Conservation (phyloP, 2,113 vertebrate species). For the Antennarius striatus region DNA sequence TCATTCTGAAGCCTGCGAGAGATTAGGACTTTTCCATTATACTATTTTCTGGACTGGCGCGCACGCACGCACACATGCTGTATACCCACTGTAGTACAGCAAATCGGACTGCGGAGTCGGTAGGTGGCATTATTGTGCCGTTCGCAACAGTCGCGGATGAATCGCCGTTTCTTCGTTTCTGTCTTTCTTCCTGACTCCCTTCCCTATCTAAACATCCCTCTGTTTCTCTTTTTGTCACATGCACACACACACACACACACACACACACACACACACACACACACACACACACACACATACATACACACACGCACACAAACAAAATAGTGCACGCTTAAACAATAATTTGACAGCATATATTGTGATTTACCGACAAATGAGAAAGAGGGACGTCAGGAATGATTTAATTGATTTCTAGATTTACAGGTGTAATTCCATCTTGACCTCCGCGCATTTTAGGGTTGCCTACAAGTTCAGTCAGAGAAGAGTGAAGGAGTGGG, state of each 20-base stretch:
- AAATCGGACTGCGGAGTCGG: constrained; percentile 57
- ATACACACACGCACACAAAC: background rate
- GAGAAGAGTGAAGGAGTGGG: constrained; percentile 16
- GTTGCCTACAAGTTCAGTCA: constrained; percentile 45
- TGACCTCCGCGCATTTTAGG: constrained; percentile 10
- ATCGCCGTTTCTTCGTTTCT: constrained; percentile 34
- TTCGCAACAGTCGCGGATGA: constrained; percentile 57
- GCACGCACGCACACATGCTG: too few species aligned
- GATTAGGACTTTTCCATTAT: constrained; percentile 26
- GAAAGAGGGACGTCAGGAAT: constrained; percentile 82
- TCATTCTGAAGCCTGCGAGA: constrained; percentile 36
- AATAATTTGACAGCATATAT: constrained; percentile 16
- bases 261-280: background rate
- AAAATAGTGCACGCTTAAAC: constrained; percentile 41
- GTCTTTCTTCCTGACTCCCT: constrained; percentile 13
- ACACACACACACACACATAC: background rate
- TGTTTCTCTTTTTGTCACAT: constrained; percentile 1
- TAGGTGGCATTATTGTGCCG: constrained; percentile 92
- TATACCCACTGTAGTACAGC: constrained; percentile 23
- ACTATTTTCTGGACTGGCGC: constrained; percentile 25
- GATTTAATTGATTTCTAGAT: constrained; percentile 75
- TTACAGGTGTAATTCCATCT: constrained; percentile 64
- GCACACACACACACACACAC: constrained; percentile 1
- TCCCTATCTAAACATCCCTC: constrained; percentile 23
- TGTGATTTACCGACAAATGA: constrained; percentile 85